Conservation (phyloP, 2,113 vertebrate genomes). For the Helogale parvula region DNA sequence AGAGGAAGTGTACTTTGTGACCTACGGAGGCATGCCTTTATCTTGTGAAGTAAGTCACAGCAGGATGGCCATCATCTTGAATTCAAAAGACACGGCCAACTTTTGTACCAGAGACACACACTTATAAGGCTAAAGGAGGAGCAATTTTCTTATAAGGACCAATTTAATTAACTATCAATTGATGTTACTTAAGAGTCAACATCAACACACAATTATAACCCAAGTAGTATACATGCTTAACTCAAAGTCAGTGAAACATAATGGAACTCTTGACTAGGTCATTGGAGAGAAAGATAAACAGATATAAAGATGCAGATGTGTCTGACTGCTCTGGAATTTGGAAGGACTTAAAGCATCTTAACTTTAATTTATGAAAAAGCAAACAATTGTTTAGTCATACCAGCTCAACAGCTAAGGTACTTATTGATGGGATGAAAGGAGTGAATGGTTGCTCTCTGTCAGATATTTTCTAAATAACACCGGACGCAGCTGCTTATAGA, state of each 20-base stretch:
- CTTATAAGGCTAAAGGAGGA: neutral
- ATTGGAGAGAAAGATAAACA: neutral
- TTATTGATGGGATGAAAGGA: neutral
- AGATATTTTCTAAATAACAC: neutral
- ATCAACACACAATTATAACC: neutral
- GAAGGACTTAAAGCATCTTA: neutral
- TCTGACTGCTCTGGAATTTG: neutral
- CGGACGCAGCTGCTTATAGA: neutral
- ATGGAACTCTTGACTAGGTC: neutral
- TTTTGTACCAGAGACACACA: neutral
- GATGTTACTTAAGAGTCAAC: neutral
- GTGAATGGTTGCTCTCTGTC: neutral
- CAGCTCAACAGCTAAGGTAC: neutral
- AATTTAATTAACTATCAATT: neutral
- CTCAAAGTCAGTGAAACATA: neutral
- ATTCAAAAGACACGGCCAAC: neutral
- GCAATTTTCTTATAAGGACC: neutral
- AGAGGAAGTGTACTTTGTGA: neutral
- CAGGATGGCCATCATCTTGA: neutral
- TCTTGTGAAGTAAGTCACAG: neutral
- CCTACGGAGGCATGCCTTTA: neutral
- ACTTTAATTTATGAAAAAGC: slow-evolving; percentile 8
- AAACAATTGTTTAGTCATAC: neutral
- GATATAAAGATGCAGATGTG: neutral
- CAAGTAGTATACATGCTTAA: neutral